These are phyloP conservation scores for Momotus momota DNA, from an alignment of 2,797 vertebrate species.

Conservation along the genomic window DNA sequence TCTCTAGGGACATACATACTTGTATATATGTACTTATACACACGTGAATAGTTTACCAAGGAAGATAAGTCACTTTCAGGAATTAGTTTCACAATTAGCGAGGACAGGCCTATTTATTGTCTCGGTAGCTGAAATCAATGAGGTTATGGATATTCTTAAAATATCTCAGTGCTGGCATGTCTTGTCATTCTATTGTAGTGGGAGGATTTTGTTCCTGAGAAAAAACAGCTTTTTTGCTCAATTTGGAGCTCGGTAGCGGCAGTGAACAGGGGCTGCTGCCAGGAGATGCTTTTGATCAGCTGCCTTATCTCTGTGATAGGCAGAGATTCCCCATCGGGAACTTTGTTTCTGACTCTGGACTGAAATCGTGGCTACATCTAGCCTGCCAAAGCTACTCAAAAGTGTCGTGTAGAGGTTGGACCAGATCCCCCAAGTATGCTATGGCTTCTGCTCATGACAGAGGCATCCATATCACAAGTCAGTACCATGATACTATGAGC, in stretches of 20 bases:
- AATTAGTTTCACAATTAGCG: not conserved
- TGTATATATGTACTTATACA: not conserved
- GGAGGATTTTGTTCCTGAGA: constrained; percentile 8
- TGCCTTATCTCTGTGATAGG: not conserved
- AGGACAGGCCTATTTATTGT: not conserved
- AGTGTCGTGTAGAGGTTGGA: not conserved
- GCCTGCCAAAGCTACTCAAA: not conserved
- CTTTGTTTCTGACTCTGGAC: not conserved
- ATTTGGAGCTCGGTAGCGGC: not conserved
- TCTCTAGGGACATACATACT: not conserved
- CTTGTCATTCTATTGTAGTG: not conserved
- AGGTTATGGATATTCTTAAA: not conserved
- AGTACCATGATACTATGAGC: not conserved
- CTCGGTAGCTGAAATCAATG: not conserved
- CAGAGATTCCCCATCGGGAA: not conserved
- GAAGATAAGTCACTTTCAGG: not conserved
- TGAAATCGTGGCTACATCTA: not conserved
- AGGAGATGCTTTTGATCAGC: not conserved
- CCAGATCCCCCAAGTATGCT: not conserved
- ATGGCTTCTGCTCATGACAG: not conserved
- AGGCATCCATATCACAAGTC: not conserved
- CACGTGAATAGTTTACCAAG: not conserved
- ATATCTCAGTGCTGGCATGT: not conserved
- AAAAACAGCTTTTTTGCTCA: not conserved
- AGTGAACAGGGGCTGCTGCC: not conserved